Evolutionary conservation across 53 echinoderm and acorn worm species (phyloP).

Genomic region (Antedon mediterranea): DNA sequence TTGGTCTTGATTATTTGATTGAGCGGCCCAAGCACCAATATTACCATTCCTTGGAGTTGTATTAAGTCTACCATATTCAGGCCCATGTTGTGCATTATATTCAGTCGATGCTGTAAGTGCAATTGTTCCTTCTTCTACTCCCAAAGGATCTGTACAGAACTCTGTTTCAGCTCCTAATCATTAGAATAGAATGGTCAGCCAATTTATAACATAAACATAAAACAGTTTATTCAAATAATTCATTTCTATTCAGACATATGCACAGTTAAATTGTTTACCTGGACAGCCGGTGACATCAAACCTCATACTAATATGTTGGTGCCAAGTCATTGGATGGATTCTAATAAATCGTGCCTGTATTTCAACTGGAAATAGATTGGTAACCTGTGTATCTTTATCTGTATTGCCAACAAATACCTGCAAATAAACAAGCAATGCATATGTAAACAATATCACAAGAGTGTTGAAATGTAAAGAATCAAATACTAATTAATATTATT

Average conservation of each 20-base stretch:
- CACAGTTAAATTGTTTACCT: neutral
- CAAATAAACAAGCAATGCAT: too few relatives aligned
- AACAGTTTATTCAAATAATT: too few relatives aligned
- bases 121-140: neutral
- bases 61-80: neutral
- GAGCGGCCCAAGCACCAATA: neutral
- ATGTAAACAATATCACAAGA: too few relatives aligned
- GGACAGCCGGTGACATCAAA: neutral
- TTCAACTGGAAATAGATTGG: neutral
- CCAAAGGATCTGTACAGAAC: neutral
- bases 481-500: too few relatives aligned
- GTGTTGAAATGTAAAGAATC: too few relatives aligned
- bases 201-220: too few relatives aligned
- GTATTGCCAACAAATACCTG: neutral
- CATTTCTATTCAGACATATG: neutral
- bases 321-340: neutral
- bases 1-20: neutral
- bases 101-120: neutral
- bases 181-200: neutral
- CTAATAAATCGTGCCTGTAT: neutral
- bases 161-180: neutral
- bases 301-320: neutral
- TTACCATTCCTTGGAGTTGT: neutral
- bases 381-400: neutral
- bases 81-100: neutral